Conservation (phyloP, 2,113 vertebrate species). For the Casuarius casuarius region DNA sequence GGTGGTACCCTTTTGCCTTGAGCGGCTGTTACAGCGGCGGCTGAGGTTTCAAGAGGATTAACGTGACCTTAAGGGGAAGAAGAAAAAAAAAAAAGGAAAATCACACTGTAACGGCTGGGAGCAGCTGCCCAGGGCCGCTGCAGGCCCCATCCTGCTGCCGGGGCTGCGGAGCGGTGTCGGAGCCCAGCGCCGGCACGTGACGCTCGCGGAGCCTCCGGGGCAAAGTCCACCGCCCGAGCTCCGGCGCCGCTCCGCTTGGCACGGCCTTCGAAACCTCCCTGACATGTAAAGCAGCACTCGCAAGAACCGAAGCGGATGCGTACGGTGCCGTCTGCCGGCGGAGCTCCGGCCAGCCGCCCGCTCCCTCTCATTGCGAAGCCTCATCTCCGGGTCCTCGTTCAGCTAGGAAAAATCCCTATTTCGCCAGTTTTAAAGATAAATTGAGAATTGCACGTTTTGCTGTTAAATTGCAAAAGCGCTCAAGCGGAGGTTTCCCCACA, state of each 20-base stretch:
- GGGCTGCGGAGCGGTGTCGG: no score
- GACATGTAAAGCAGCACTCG: fast-evolving
- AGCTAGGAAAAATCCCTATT: not conserved
- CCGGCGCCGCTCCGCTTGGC: no score
- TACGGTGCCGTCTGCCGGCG: fast-evolving
- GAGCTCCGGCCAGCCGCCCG: fast-evolving
- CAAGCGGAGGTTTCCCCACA: not conserved
- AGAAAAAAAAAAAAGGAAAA: not conserved
- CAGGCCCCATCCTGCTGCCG: no score
- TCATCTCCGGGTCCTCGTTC: not conserved
- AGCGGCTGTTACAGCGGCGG: not conserved
- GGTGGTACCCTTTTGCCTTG: not conserved
- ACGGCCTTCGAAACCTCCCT: not conserved
- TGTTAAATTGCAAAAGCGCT: not conserved
- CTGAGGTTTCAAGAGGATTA: not conserved
- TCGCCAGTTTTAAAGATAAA: not conserved
- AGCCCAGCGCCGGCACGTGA: no score
- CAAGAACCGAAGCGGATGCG: not conserved
- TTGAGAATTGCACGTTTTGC: not conserved
- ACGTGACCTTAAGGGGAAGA: not conserved
- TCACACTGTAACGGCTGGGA: not conserved
- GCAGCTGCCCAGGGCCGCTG: not conserved
- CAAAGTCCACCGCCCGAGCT: no score
- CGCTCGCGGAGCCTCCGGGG: no score
- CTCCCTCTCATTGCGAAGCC: not conserved